These are phyloP conservation scores for Orchestia grillus DNA, from an alignment of 1,140 invertebrate species.

Conservation along the genomic window DNA sequence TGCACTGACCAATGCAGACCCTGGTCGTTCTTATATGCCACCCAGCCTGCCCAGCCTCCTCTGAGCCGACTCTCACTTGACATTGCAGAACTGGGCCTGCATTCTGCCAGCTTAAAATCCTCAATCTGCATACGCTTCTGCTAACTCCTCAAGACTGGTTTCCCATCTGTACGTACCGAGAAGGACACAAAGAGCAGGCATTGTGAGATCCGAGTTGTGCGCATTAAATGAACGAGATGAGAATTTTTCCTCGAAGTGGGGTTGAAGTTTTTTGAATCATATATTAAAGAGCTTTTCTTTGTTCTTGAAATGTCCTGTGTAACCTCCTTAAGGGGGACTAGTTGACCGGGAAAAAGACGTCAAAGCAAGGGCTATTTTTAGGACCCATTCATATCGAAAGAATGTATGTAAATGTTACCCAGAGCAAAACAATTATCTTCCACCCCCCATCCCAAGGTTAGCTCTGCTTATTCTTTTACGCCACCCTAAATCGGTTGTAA, in stretches of 20 bases:
- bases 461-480: not conserved
- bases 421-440: not conserved
- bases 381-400: not conserved
- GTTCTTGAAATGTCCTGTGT: not conserved
- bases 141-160: not conserved
- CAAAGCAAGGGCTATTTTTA: not conserved
- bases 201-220: no score
- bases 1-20: not conserved
- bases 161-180: not conserved
- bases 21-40: not conserved
- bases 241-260: not conserved
- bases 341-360: not conserved
- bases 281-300: not conserved
- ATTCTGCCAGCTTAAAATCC: not conserved
- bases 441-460: no score
- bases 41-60: not conserved
- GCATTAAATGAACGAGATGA: not conserved
- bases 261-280: not conserved
- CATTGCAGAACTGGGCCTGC: not conserved
- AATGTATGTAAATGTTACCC: not conserved
- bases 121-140: not conserved
- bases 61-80: constrained; percentile 7
- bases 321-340: not conserved
- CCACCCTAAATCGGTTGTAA: not conserved
- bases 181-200: not conserved